These are phyloP conservation scores for Lomographa bimaculata DNA, from an alignment of 2,888 invertebrate species.

Conservation along the genomic window DNA sequence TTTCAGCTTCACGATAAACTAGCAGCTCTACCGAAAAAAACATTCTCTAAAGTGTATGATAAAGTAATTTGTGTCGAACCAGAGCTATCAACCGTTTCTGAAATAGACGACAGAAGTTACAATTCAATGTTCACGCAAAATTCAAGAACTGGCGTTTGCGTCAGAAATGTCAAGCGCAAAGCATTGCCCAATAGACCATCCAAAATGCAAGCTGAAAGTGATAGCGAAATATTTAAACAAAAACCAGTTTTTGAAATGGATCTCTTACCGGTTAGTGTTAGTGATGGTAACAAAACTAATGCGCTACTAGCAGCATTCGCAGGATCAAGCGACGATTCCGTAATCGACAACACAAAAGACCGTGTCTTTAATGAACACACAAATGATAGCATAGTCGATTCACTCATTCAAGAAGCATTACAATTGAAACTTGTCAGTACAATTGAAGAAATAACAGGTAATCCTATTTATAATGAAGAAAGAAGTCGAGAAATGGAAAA, in stretches of 20 bases:
- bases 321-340: slow-evolving; percentile 51
- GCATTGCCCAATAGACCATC: no score
- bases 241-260: slow-evolving; percentile 8
- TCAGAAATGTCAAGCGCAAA: no score
- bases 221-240: slow-evolving; percentile 34
- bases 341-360: slow-evolving; percentile 57
- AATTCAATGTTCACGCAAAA: slow-evolving; percentile 37
- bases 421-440: slow-evolving; percentile 24
- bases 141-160: slow-evolving; percentile 41
- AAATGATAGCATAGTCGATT: slow-evolving; percentile 58
- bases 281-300: slow-evolving; percentile 44
- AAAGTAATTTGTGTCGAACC: slow-evolving; percentile 55
- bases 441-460: slow-evolving; percentile 36
- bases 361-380: no score
- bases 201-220: slow-evolving; percentile 40
- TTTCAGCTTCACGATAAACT: slow-evolving; percentile 66
- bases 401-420: slow-evolving; percentile 58
- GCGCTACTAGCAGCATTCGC: slow-evolving; percentile 53
- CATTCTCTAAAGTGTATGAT: no score
- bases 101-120: slow-evolving; percentile 47
- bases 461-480: slow-evolving; percentile 42
- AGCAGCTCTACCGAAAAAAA: slow-evolving; percentile 48
- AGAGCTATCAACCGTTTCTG: slow-evolving; percentile 56
- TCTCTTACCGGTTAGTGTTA: slow-evolving; percentile 39
- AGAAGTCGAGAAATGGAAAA: slow-evolving; percentile 31